Evolutionary conservation across 2,888 invertebrate species (phyloP), one percentile per base, ranked within the genome.

Genomic region (Drosophila siamana): DNA sequence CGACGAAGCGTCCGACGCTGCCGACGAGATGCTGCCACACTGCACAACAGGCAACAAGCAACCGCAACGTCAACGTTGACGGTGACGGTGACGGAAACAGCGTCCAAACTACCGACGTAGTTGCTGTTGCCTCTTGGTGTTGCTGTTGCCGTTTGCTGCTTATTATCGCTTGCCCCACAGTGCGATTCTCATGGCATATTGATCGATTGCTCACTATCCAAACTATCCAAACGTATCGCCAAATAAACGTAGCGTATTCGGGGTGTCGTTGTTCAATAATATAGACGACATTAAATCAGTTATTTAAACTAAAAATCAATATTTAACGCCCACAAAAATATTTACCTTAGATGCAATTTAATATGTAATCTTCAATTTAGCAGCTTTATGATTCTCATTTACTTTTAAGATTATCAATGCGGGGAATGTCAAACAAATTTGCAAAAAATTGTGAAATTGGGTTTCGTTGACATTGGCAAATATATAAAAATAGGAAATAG

Each of bases 1-100:
- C 91, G 91, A 90, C 90, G 91, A 90, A 90, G 91, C 90, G 90
- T 90, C 88, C 84, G 65, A 83, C 78, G 78, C 69, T 75, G 26
- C 7, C 26, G 26, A 26, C 26, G 26, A 26, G 72, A 69, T 67
- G 64, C 50, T 59, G 64, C 68, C 60, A 22, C 43, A 26, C 26
- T 26, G 26, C 26, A 26, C 26, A 26, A 33, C 33, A 33, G 28
- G 11, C 26, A 26, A 26, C 26, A 0, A 4, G 26, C 26, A 26
- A 26, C 7, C 0, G 11, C 30, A 36, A 40, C 41, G 24, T 26
- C 47, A 22, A n/a, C 50, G 44, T 46, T 24, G 47, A 62, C 59
- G 61, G 28, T 24, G 47, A 62, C 59, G 61, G 28, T 69, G 74
- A 65, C 73, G 60, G 57, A 69, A 65, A 74, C 65, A 69, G 56